Conservation (phyloP, 1,140 invertebrate genomes). For the Bombyx mandarina region DNA sequence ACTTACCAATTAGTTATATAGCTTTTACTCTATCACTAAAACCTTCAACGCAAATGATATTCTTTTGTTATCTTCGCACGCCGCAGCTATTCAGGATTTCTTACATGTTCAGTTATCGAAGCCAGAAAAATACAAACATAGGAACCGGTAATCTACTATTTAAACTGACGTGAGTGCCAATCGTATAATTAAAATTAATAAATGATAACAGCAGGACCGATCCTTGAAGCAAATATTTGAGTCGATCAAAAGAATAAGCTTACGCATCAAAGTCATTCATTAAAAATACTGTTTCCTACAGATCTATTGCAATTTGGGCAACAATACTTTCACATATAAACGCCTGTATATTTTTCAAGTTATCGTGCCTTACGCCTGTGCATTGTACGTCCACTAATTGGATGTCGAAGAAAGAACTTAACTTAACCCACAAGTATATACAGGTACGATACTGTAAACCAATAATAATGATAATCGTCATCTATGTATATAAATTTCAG, state of each 20-base stretch:
- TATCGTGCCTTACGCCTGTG: constrained; percentile 53
- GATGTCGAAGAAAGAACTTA: constrained; percentile 53
- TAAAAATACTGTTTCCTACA: constrained; percentile 5
- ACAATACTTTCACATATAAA: constrained; percentile 57
- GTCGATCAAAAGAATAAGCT: too few species aligned
- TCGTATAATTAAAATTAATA: too few species aligned
- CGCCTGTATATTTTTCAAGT: constrained; percentile 58
- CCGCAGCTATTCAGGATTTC: constrained; percentile 57
- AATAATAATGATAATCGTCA: too few species aligned
- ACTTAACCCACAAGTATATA: constrained; percentile 42
- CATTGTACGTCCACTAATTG: constrained; percentile 55
- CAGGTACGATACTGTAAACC: constrained; percentile 25
- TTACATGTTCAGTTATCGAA: constrained; percentile 56
- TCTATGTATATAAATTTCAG: too few species aligned
- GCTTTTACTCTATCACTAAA: constrained; percentile 36
- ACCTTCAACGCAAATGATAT: constrained; percentile 23
- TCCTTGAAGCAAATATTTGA: too few species aligned
- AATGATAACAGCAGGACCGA: too few species aligned
- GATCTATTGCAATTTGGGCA: constrained; percentile 55
- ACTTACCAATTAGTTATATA: constrained; percentile 50
- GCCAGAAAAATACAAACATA: constrained; percentile 50
- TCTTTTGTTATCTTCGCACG: constrained; percentile 53
- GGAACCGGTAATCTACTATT: constrained; percentile 53
- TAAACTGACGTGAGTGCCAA: constrained; percentile 52
- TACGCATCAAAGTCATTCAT: too few species aligned